Percentiles rank a stretch among this genome's conserved stretches.
Evolutionary conservation across 2,888 invertebrate genomes (phyloP).

Genomic region (Megaustenia siamemsis): DNA sequence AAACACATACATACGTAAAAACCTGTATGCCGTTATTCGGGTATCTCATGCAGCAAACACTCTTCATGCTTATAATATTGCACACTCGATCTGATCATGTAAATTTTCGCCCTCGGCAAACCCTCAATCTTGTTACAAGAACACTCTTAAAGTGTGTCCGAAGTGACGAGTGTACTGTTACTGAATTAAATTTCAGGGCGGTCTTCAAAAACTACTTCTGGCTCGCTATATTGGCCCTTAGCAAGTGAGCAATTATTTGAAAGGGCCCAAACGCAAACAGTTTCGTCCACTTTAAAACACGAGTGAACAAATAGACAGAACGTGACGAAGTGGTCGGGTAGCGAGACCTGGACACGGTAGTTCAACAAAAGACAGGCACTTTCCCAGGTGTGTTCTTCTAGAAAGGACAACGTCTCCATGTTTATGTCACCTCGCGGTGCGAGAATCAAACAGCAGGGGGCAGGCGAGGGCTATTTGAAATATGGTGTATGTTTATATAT

Average conservation of each 20-base stretch:
- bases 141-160: not conserved
- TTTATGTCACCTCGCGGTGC: constrained; percentile 1
- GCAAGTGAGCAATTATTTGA: constrained; percentile 47
- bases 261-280: constrained; percentile 31
- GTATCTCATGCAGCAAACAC: too few species aligned
- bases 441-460: not conserved
- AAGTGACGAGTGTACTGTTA: not conserved
- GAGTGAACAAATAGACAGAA: constrained; percentile 37
- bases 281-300: not conserved
- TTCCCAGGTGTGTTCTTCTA: not conserved
- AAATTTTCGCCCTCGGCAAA: not conserved
- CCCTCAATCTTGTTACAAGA: not conserved
- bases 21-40: too few species aligned
- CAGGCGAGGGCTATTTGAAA: not conserved
- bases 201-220: constrained; percentile 41
- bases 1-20: too few species aligned
- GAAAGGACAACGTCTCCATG: not conserved
- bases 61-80: not conserved
- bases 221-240: constrained; percentile 31
- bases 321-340: not conserved
- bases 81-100: not conserved
- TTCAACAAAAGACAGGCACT: constrained; percentile 27
- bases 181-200: constrained; percentile 39
- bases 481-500: too few species aligned
- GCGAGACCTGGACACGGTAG: not conserved